phyloP scores from a whole-genome alignment of 2,888 invertebrate species.

The Drosophila kuntzei region DNA sequence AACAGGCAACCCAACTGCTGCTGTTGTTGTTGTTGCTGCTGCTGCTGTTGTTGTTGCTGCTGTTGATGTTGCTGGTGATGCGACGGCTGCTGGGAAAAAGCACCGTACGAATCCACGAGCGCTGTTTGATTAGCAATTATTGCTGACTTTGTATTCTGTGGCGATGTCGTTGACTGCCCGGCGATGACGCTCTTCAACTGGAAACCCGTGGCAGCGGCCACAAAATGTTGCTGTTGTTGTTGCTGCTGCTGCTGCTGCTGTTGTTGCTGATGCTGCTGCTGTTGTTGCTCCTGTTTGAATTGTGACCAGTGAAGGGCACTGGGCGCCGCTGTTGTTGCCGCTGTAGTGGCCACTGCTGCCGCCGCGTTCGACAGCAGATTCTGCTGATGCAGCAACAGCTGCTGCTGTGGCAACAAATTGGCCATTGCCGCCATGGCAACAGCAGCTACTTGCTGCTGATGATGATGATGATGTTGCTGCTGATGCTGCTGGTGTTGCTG shows the following conservation, averaged over 20 bases:
- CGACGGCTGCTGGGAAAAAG: constrained; percentile 59
- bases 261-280: constrained; percentile 74
- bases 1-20: constrained; percentile 65
- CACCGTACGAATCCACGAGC: constrained; percentile 64
- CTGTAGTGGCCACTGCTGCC: constrained; percentile 73
- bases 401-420: constrained; percentile 83
- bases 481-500: constrained; percentile 74
- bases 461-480: constrained; percentile 78
- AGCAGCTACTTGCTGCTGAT: constrained; percentile 83
- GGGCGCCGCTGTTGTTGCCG: constrained; percentile 70
- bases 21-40: constrained; percentile 57
- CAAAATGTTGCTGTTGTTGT: constrained; percentile 77
- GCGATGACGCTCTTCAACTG: constrained; percentile 79
- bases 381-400: constrained; percentile 82
- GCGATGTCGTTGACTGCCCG: constrained; percentile 77
- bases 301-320: constrained; percentile 77
- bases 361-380: constrained; percentile 80
- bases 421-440: constrained; percentile 85
- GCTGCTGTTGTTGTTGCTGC: constrained; percentile 70
- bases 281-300: constrained; percentile 76
- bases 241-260: constrained; percentile 79
- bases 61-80: constrained; percentile 64
- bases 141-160: constrained; percentile 81
- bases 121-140: constrained; percentile 82
- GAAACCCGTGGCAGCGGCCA: constrained; percentile 72